Conservation (phyloP, 1,140 invertebrate genomes). For the Drosophila hydei region DNA sequence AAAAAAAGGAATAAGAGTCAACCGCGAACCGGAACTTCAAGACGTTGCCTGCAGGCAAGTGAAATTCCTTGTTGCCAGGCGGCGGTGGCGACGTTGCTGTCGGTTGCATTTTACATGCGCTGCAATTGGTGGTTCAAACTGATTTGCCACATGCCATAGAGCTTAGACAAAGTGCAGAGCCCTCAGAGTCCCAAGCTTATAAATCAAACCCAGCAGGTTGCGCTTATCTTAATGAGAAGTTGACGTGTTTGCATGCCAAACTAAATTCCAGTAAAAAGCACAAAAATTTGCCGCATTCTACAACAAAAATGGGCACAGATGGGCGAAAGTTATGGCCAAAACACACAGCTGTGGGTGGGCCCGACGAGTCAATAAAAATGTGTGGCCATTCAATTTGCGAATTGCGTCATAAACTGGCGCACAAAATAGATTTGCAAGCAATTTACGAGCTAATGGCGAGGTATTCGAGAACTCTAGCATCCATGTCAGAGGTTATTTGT, state of each 20-base stretch:
- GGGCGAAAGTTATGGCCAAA: conserved; percentile 51
- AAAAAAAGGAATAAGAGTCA: conserved; percentile 6
- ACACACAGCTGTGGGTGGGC: conserved; percentile 23
- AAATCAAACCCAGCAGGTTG: conserved; percentile 34
- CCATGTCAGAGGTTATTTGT: not conserved
- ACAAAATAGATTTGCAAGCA: conserved; percentile 23
- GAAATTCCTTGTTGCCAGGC: conserved; percentile 30
- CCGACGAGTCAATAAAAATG: conserved; percentile 59
- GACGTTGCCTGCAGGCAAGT: conserved; percentile 18
- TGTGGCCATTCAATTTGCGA: conserved; percentile 65
- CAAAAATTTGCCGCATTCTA: conserved; percentile 47
- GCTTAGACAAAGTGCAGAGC: not conserved
- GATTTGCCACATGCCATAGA: conserved; percentile 31
- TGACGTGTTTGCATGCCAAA: conserved; percentile 72
- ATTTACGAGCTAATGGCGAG: not conserved
- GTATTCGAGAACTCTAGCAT: not conserved
- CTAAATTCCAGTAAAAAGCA: not conserved
- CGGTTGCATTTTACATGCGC: conserved; percentile 65
- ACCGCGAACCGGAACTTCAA: conserved; percentile 33
- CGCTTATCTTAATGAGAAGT: conserved; percentile 78
- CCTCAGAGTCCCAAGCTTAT: not conserved
- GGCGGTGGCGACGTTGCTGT: not conserved
- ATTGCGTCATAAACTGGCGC: conserved; percentile 57
- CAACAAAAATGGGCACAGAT: conserved; percentile 45
- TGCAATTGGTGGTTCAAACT: conserved; percentile 43